Conservation (phyloP, 2,888 invertebrate species). For the Acanthosepion esculentum region DNA sequence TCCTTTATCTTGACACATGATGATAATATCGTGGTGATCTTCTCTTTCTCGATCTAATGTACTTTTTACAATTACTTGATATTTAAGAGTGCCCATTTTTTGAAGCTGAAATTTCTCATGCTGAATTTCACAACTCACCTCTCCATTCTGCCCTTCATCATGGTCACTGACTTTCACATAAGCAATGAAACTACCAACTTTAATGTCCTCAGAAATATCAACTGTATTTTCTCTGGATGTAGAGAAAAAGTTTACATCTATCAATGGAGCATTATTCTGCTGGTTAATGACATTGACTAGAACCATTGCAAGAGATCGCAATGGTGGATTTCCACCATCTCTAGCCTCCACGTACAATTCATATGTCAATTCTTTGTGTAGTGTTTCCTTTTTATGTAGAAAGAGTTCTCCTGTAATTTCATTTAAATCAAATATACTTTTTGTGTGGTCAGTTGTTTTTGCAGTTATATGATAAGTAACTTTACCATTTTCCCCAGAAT, state of each 20-base stretch:
- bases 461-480: not conserved
- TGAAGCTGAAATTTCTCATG: conserved; percentile 20
- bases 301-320: not conserved
- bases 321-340: not conserved
- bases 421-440: not conserved
- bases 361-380: not conserved
- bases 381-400: not conserved
- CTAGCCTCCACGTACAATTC: not conserved
- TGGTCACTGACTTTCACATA: not conserved
- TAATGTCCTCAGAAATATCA: not conserved
- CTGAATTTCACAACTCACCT: not conserved
- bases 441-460: not conserved
- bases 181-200: conserved; percentile 14
- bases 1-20: not conserved
- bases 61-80: not conserved
- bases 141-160: not conserved
- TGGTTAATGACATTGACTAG: not conserved
- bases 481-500: not conserved
- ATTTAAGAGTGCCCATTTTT: not conserved
- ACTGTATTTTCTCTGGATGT: not conserved
- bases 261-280: not conserved
- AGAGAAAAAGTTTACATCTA: not conserved
- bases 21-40: not conserved
- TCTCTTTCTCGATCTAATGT: not conserved
- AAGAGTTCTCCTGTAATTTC: not conserved